phyloP scores from a whole-genome alignment of 2,797 vertebrate genomes.

The Spheniscus humboldti region DNA sequence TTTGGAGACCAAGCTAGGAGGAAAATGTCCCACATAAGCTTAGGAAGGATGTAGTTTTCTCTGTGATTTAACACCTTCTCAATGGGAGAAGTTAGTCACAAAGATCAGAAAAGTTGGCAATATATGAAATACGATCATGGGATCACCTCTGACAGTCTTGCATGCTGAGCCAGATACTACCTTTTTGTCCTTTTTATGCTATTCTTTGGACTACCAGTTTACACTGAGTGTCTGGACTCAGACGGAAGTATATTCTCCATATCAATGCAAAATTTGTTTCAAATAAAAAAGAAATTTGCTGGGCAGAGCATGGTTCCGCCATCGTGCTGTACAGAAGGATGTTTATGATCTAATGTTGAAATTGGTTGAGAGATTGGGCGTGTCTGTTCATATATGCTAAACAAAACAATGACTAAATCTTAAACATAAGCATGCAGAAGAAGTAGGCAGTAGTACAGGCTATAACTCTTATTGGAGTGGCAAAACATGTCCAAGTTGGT shows the following conservation, averaged over 20 bases:
- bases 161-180: neutral
- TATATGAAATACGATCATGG: neutral
- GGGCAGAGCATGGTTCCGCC: neutral
- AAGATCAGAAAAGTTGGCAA: neutral
- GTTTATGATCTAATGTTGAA: neutral
- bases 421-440: neutral
- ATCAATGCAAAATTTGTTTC: neutral
- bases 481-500: neutral
- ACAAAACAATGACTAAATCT: neutral
- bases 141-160: neutral
- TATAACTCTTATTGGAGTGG: neutral
- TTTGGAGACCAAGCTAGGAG: neutral
- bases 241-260: neutral
- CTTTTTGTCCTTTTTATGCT: neutral
- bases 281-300: neutral
- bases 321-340: neutral
- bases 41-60: neutral
- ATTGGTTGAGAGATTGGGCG: neutral
- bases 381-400: neutral
- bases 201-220: neutral
- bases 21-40: neutral
- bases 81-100: neutral
- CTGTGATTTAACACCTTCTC: neutral
- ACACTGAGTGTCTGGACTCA: neutral
- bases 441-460: neutral